A percentile compares a stretch with the other conserved stretches of the same genome.
phyloP scores from a whole-genome alignment of 2,888 invertebrate genomes.

The Zootermopsis nevadensis region DNA sequence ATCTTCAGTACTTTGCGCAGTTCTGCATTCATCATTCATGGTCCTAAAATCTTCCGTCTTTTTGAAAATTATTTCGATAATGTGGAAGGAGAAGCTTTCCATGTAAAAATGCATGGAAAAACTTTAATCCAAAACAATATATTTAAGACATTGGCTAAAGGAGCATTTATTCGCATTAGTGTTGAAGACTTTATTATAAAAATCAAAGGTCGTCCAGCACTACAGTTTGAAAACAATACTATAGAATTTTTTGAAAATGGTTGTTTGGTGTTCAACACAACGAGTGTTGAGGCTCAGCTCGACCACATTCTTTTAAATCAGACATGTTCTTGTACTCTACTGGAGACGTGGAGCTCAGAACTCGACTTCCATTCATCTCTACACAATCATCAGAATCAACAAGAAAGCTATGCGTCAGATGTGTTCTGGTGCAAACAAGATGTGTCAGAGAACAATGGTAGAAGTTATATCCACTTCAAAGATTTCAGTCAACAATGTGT shows the following conservation, averaged over 20 bases:
- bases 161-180: constrained; percentile 72
- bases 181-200: constrained; percentile 55
- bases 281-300: constrained; percentile 68
- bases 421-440: constrained; percentile 47
- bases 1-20: constrained; percentile 72
- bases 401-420: constrained; percentile 31
- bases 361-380: constrained; percentile 53
- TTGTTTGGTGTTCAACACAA: constrained; percentile 70
- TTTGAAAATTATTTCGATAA: constrained; percentile 69
- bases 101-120: constrained; percentile 70
- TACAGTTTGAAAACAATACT: constrained; percentile 74
- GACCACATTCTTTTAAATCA: constrained; percentile 71
- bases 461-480: constrained; percentile 42
- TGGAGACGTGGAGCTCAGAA: constrained; percentile 55
- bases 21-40: constrained; percentile 75
- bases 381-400: not conserved
- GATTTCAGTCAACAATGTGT: constrained; percentile 50
- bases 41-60: constrained; percentile 72
- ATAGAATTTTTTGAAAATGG: constrained; percentile 68
- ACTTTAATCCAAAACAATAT: constrained; percentile 76
- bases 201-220: constrained; percentile 63
- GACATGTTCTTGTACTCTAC: constrained; percentile 70
- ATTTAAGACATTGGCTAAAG: constrained; percentile 68
- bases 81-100: constrained; percentile 75
- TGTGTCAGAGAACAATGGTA: constrained; percentile 10